Evolutionary conservation across 2,113 vertebrate species (phyloP), one percentile per base, ranked within the genome.

Genomic region (Buteo buteo): DNA sequence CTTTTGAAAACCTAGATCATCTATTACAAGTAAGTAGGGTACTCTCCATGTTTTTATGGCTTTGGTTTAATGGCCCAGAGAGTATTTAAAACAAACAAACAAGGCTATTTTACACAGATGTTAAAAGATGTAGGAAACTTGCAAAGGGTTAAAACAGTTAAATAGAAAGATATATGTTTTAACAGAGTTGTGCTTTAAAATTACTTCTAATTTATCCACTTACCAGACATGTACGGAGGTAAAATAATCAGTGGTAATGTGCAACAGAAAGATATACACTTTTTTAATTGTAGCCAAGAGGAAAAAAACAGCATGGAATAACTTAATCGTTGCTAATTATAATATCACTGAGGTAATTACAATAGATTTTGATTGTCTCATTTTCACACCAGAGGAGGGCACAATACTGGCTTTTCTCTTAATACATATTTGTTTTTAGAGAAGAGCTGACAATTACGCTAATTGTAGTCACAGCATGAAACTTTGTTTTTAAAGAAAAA

Each of bases 361-460:
- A 98, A 99, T 99, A 98, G 98, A 99, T 99, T 99, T 98, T 99
- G 99, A 99, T 99, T 99, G 99, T 99, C 98, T 99, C 98, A 98
- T 99, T 99, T 99, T 98, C 98, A 98, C 98, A 97, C 98, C 98
- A 98, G 98, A 98, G 98, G 98, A 98, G 98, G 98, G 98, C 98
- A 98, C 97, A 97, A 98, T 98, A 98, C 98, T 96, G 98, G 98
- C 96, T 87, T 98, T 98, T 98, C 98, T 98, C 98, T 99, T 99
- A 99, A 99, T 99, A 98, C 98, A 98, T 98, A 98, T 99, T 99
- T 99, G 98, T 99, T 99, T 99, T 99, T 98, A 98, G 98, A 98
- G 98, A 98, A 98, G 98, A 97, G 98, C 98, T 98, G 98, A 99
- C 99, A 99, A 99, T 99, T 99, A 99, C 98, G 97, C 98, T 99